Conservation (phyloP, 2,113 vertebrate genomes). For the Tachuris rubrigastra region DNA sequence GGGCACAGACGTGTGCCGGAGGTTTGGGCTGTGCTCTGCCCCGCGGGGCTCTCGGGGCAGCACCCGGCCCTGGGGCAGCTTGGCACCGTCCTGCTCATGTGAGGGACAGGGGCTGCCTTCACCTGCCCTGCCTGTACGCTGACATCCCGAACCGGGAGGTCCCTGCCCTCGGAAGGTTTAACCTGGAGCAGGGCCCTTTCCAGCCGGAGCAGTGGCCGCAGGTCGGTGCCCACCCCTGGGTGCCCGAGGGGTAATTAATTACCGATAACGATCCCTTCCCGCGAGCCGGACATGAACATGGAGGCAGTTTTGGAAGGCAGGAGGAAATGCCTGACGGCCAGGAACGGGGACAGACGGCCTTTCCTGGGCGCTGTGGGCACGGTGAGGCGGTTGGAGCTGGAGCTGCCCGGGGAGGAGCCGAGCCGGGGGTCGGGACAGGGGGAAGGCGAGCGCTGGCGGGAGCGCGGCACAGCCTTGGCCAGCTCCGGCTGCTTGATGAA, state of each 20-base stretch:
- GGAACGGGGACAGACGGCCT: constrained; percentile 61
- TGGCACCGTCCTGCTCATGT: not conserved
- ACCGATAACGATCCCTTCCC: constrained; percentile 79
- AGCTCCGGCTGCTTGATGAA: constrained; percentile 77
- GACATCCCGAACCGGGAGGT: not conserved
- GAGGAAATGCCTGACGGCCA: constrained; percentile 74
- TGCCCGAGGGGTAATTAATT: not conserved
- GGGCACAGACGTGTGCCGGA: not conserved
- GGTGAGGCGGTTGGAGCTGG: constrained; percentile 65
- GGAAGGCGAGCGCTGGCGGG: not conserved
- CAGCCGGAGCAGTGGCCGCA: accelerated
- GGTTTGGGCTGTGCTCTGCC: not conserved
- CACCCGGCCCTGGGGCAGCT: not conserved
- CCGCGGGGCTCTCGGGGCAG: not conserved
- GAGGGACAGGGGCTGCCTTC: not conserved
- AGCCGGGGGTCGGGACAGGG: not conserved
- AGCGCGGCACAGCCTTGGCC: constrained; percentile 60
- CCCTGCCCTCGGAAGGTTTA: not conserved
- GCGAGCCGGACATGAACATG: constrained; percentile 81
- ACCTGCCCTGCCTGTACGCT: not conserved
- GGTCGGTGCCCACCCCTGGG: not conserved
- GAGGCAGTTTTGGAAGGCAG: constrained; percentile 73
- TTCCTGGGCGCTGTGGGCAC: constrained; percentile 33
- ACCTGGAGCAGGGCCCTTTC: not conserved
- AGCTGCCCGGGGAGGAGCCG: not conserved